phyloP scores from a whole-genome alignment of 2,888 invertebrate species.

The Macaria liturata region DNA sequence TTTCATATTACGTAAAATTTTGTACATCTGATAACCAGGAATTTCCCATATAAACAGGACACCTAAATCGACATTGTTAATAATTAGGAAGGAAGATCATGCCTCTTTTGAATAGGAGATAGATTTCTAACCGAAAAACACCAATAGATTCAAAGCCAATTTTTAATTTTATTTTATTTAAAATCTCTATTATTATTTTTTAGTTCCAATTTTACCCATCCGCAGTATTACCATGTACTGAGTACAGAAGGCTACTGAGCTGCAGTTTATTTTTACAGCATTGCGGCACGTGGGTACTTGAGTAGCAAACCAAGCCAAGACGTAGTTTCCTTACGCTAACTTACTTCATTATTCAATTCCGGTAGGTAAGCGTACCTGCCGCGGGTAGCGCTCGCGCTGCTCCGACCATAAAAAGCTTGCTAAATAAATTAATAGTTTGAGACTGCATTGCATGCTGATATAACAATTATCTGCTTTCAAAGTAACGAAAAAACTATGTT shows the following conservation, averaged over 20 bases:
- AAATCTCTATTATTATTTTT: too few relatives aligned
- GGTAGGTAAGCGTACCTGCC: slow-evolving; percentile 4
- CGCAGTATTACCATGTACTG: too few relatives aligned
- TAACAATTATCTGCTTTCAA: neutral
- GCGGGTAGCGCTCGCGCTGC: neutral
- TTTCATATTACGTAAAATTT: too few relatives aligned
- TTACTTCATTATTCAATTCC: slow-evolving; percentile 29
- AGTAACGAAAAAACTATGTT: neutral
- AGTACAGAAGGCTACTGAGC: slow-evolving; percentile 35
- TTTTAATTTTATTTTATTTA: too few relatives aligned
- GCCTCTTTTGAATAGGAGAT: too few relatives aligned
- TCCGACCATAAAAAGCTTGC: slow-evolving; percentile 5
- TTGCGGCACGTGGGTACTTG: slow-evolving; percentile 50
- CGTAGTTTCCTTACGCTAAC: slow-evolving; percentile 30
- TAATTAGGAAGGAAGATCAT: too few relatives aligned
- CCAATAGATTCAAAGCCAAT: too few relatives aligned
- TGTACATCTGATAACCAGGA: too few relatives aligned
- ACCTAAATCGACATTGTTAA: too few relatives aligned
- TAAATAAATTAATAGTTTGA: slow-evolving; percentile 3
- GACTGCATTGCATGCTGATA: neutral
- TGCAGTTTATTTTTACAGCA: slow-evolving; percentile 67
- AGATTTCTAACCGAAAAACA: too few relatives aligned
- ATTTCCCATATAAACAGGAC: too few relatives aligned
- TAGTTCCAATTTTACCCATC: too few relatives aligned
- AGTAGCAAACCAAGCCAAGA: slow-evolving; percentile 3